A percentile compares a stretch with the other conserved stretches of the same genome.
Evolutionary conservation across 2,797 vertebrate species (phyloP).

Genomic region (Urophycis tenuis): DNA sequence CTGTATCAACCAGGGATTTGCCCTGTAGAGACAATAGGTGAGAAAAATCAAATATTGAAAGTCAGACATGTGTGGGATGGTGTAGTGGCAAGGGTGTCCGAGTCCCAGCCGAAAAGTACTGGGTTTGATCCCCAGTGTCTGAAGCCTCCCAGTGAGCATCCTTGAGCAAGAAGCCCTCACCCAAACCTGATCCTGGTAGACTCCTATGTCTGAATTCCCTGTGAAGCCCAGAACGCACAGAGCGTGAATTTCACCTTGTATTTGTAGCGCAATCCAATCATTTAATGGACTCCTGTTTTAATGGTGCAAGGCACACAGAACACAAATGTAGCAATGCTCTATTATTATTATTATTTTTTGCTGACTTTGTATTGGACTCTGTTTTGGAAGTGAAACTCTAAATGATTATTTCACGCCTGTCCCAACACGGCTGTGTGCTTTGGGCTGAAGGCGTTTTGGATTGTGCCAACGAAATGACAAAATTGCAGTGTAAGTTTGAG

Average conservation of each 20-base stretch:
- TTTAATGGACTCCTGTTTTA: too few species aligned
- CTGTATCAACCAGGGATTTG: not conserved
- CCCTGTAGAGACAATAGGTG: not conserved
- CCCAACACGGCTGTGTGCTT: too few species aligned
- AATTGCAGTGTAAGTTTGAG: not conserved
- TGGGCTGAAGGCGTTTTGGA: not conserved
- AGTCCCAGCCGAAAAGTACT: not conserved
- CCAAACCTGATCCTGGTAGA: not conserved
- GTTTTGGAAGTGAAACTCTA: too few species aligned
- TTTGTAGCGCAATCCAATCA: too few species aligned
- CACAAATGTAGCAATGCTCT: too few species aligned
- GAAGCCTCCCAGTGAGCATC: not conserved
- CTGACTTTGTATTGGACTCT: too few species aligned
- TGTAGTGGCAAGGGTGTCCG: not conserved
- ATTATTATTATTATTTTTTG: too few species aligned
- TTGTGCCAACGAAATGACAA: not conserved
- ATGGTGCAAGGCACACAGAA: too few species aligned
- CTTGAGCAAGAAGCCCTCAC: not conserved
- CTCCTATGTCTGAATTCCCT: not conserved
- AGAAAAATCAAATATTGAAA: not conserved
- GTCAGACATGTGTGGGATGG: not conserved
- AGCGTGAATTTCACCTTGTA: too few species aligned
- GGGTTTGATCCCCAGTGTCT: not conserved
- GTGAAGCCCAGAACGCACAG: not conserved
- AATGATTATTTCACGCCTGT: too few species aligned